phyloP scores from a whole-genome alignment of 2,888 invertebrate genomes.

The Eristalis pertinax region DNA sequence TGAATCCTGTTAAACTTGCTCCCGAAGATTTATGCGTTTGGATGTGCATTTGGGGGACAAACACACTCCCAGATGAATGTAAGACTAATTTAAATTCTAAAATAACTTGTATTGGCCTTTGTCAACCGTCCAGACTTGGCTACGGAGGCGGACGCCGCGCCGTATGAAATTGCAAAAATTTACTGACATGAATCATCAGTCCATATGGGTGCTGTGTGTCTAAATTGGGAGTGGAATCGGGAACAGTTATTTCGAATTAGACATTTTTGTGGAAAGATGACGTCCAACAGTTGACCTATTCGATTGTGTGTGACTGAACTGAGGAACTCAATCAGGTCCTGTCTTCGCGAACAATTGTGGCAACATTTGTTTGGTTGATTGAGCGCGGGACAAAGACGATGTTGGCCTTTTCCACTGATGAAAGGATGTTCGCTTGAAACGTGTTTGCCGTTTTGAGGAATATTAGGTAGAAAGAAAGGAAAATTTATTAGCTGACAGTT shows the following conservation, averaged over 20 bases:
- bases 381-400: not conserved
- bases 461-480: not conserved
- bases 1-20: slow-evolving; percentile 29
- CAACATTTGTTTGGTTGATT: not conserved
- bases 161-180: not conserved
- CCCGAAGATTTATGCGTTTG: not conserved
- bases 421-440: not conserved
- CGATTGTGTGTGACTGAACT: not conserved
- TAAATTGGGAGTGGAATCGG: not conserved
- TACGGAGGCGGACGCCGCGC: not conserved
- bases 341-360: not conserved
- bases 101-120: not conserved
- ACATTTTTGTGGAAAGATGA: not conserved
- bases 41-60: not conserved
- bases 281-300: not conserved
- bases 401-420: not conserved
- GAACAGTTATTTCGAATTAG: not conserved
- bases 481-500: not conserved
- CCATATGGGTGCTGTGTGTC: not conserved
- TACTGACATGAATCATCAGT: not conserved
- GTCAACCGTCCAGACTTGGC: not conserved
- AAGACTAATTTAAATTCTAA: not conserved
- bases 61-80: not conserved
- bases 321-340: not conserved
- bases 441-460: not conserved